Base-by-base conservation (phyloP, 2,113 vertebrate species). In the Phrynosoma blainvillii region DNA sequence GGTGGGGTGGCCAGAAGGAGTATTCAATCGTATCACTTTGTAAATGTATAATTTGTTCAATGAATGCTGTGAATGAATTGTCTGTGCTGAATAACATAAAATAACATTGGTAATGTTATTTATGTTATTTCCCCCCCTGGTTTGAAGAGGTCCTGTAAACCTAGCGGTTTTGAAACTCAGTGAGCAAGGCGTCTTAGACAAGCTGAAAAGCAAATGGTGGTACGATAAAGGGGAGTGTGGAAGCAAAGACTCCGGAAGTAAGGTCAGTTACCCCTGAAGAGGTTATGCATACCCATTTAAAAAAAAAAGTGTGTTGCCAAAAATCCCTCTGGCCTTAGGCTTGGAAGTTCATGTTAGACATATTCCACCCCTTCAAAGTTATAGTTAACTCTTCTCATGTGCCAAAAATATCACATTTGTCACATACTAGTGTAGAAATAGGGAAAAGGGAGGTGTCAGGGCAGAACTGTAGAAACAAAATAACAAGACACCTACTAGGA, bases 131-230 rank as follows among this genome's bases (percentile, higher is more conserved):
- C 97, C 98, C 97, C 97, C 98, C 98, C 97, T 98, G 97, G 96
- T 97, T 93, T 98, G 98, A 99, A 99, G 98, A 98, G 98, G 98
- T 97, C 98, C 98, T 97, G 98, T 99, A 98, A 99, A 99, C 98
- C 98, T 99, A 98, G 98, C 98, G 97, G 98, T 99, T 98, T 98
- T 99, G 98, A 99, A 99, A 98, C 98, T 99, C 98, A 99, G 98
- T 99, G 98, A 99, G 97, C 98, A 99, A 98, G 98, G 98, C 98
- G 95, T 99, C 98, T 99, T 99, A 99, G 98, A 99, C 98, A 99
- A 99, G 98, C 98, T 99, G 98, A 99, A 99, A 99, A 99, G 90
- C 98, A 99, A 99, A 98, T 99, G 98, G 98, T 99, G 98, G 98
- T 99, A 99, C 98, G 98, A 99, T 99, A 99, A 99, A 89, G 98